phyloP scores from a whole-genome alignment of 2,888 invertebrate genomes.

The Tridacna crocea region DNA sequence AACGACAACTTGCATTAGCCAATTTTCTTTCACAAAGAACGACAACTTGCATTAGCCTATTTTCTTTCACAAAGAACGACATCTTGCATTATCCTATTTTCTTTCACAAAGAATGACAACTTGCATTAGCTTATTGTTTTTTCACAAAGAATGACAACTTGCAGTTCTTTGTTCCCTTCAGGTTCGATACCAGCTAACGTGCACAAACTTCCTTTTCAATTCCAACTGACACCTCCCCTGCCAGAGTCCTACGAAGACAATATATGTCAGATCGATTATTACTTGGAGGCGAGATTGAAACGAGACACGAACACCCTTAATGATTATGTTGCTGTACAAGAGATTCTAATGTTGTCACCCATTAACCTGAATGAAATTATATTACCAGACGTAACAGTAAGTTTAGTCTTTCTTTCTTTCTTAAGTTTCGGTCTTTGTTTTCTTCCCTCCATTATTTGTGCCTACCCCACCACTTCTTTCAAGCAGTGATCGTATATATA shows the following conservation, averaged over 20 bases:
- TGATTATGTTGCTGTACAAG: conserved; percentile 34
- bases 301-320: conserved; percentile 31
- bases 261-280: conserved; percentile 51
- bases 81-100: too few species aligned
- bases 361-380: conserved; percentile 49
- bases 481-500: too few species aligned
- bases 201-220: conserved; percentile 47
- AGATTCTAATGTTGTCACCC: conserved; percentile 41
- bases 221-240: conserved; percentile 38
- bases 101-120: too few species aligned
- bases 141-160: too few species aligned
- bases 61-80: too few species aligned
- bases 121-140: too few species aligned
- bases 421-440: too few species aligned
- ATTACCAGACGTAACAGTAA: conserved; percentile 53
- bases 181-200: conserved; percentile 30
- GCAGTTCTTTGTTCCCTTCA: background rate
- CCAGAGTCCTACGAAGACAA: conserved; percentile 53
- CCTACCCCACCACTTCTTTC: too few species aligned
- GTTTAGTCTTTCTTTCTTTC: background rate
- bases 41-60: too few species aligned
- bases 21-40: too few species aligned
- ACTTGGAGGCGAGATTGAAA: conserved; percentile 46
- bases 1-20: too few species aligned
- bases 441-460: too few species aligned